Base-by-base conservation (phyloP, 2,888 invertebrate genomes). In the Uloborus plumipes region DNA sequence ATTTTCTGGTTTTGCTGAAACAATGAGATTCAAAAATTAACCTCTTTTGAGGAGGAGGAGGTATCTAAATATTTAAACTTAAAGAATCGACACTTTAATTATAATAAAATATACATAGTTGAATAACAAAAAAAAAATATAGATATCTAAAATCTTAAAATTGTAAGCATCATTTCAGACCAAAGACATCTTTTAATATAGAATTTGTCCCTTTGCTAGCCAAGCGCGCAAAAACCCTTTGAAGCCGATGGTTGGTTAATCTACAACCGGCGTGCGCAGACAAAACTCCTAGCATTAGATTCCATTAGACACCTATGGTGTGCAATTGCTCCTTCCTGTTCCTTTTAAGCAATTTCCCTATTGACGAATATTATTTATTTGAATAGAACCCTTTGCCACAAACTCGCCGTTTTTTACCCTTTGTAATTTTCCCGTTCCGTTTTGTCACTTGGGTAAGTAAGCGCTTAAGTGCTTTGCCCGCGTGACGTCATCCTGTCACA, bases 241-340 rank as follows among this genome's bases (percentile, higher is more conserved):
- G 20, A 76, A 50, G 51, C 16, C 66, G 50, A 76, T 76, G 75
- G 75, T 53, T 61, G 75, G 76, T 55, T 70, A 70, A 39, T 58
- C 39, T 77, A 62, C 20, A 71, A 65, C 65, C 59, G 62, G 73
- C 62, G 67, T 65, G 59, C 79, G 53, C 61, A 61, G 62, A 59
- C 59, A 59, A 80, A 69, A 51, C 67, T 22, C 78, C 53, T 55
- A 55, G 22, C 78, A 79, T 79, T 72, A 66, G 72, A 66, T 58
- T 73, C 74, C 81, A 81, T 81, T 81, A 81, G 81, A 74, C 81
- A 81, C 81, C 81, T 81, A 81, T 55, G 64, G 81, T 13, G 81
- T 53, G 62, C 62, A 74, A 74, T 74, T 81, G 75, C 81, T 71
- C 61, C 71, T 66, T 76, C 82, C 66, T 72, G 71, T 75, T 76